Evolutionary conservation across 2,888 invertebrate genomes (phyloP).

Genomic region (Tachina grossa): DNA sequence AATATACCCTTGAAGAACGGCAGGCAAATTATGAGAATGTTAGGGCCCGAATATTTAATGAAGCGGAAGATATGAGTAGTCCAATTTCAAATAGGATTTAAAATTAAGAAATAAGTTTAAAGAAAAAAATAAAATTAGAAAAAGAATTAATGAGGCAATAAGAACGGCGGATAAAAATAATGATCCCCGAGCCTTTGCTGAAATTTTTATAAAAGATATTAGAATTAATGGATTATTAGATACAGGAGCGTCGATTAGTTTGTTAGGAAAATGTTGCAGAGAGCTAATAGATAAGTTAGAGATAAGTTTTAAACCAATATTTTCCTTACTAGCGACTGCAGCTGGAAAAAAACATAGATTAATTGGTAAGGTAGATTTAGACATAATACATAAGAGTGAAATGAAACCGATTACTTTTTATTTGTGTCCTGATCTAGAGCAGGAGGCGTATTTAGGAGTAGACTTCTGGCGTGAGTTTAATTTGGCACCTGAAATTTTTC

Average conservation of each 20-base stretch:
- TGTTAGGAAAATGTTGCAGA: conserved; percentile 32
- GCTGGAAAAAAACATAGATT: conserved; percentile 22
- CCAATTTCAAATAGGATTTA: neutral
- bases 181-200: conserved; percentile 9
- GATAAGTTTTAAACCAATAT: neutral
- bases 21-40: conserved; percentile 5
- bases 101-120: conserved; percentile 13
- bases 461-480: conserved; percentile 30
- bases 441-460: conserved; percentile 15
- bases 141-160: neutral
- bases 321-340: conserved; percentile 22
- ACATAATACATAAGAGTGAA: neutral
- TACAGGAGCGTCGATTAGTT: conserved; percentile 8
- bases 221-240: conserved; percentile 31
- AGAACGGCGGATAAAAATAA: neutral
- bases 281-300: conserved; percentile 26
- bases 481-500: conserved; percentile 30
- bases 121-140: neutral
- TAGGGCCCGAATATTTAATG: conserved; percentile 16
- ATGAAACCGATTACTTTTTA: neutral
- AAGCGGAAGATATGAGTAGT: neutral
- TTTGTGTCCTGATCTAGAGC: conserved; percentile 19
- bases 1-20: neutral
- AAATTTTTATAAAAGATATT: no score
- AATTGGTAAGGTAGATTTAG: conserved; percentile 15